Conservation (phyloP, 2,888 invertebrate genomes). For the Calliphora vomitoria region DNA sequence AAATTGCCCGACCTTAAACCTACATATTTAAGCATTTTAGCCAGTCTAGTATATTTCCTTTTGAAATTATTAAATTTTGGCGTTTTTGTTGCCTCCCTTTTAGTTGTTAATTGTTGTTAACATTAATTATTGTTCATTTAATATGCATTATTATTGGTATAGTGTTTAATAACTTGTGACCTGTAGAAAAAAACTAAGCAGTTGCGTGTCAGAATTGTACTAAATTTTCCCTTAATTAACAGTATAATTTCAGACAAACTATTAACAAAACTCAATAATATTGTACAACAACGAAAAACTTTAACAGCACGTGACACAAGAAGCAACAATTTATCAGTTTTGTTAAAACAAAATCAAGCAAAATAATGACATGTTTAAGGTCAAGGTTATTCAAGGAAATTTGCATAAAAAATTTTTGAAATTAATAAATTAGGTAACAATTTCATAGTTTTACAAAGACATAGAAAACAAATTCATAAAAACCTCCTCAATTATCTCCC, state of each 20-base stretch:
- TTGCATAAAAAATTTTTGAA: neutral
- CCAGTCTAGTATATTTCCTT: no score
- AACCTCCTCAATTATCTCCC: neutral
- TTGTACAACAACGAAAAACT: neutral
- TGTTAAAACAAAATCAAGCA: neutral
- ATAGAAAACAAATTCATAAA: neutral
- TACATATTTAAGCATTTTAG: no score
- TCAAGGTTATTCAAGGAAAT: neutral
- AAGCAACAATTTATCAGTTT: neutral
- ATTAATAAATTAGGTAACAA: no score
- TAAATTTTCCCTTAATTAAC: slow-evolving; percentile 17
- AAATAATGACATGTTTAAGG: neutral
- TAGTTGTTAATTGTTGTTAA: neutral
- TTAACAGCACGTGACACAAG: neutral
- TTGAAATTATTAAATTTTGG: neutral
- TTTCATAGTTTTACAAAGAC: neutral
- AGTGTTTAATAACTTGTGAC: slow-evolving; percentile 15
- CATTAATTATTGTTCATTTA: neutral
- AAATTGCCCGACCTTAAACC: no score
- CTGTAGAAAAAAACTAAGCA: neutral
- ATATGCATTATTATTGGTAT: slow-evolving; percentile 19
- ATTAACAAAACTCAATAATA: no score
- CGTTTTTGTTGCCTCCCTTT: neutral
- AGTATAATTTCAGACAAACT: neutral
- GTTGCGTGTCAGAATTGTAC: neutral